Conservation (phyloP, 1,140 invertebrate species). For the Dreissena polymorpha region DNA sequence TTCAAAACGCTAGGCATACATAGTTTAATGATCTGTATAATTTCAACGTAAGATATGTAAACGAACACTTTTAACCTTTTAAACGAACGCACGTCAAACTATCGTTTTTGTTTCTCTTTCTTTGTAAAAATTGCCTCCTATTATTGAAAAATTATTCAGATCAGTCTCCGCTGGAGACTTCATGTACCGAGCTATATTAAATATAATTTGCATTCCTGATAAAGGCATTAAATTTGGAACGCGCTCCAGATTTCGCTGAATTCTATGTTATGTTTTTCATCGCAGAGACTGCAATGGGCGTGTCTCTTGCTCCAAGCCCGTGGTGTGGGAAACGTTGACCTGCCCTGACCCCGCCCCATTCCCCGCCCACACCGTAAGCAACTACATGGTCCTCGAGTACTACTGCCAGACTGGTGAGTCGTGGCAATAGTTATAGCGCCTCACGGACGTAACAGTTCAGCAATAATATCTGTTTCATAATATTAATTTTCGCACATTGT, state of each 20-base stretch:
- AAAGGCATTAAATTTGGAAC: neutral
- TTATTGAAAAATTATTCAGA: too few relatives aligned
- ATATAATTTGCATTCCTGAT: neutral
- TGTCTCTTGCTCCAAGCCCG: neutral
- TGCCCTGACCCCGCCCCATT: neutral
- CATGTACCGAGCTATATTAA: neutral
- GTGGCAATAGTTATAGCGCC: neutral
- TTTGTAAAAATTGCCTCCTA: too few relatives aligned
- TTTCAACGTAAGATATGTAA: too few relatives aligned
- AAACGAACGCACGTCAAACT: too few relatives aligned
- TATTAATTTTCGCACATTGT: neutral
- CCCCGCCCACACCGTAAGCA: slow-evolving; percentile 2
- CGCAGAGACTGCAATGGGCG: neutral
- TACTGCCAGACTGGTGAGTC: slow-evolving; percentile 31
- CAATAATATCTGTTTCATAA: neutral
- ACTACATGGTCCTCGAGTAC: slow-evolving; percentile 39
- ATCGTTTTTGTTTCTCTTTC: too few relatives aligned
- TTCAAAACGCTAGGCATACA: neutral
- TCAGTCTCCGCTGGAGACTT: neutral
- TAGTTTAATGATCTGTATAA: neutral
- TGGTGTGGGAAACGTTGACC: slow-evolving; percentile 6
- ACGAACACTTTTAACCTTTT: too few relatives aligned
- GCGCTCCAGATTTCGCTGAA: neutral
- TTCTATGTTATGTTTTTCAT: neutral
- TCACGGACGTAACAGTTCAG: neutral